Evolutionary conservation across 2,888 invertebrate genomes (phyloP).

Genomic region (Habroteleia sp.): DNA sequence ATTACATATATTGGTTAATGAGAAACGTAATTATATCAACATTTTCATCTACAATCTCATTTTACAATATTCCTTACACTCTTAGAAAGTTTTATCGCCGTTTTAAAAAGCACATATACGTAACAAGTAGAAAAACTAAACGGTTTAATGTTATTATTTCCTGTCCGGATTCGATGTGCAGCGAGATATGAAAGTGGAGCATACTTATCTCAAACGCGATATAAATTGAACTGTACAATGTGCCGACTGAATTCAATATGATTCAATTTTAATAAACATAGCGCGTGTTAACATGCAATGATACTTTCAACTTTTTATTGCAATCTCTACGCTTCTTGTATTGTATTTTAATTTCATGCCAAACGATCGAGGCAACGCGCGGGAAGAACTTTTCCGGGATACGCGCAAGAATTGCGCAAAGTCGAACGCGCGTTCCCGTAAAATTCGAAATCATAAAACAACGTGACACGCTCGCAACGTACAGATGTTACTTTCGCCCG

Average conservation of each 20-base stretch:
- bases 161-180: neutral
- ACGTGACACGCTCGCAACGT: conserved; percentile 23
- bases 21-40: no score
- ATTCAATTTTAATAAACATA: conserved; percentile 24
- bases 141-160: conserved; percentile 12
- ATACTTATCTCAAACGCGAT: conserved; percentile 3
- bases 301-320: conserved; percentile 32
- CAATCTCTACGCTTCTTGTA: conserved; percentile 1
- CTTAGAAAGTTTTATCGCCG: no score
- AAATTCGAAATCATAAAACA: conserved; percentile 41
- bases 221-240: neutral
- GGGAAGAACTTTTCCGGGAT: conserved; percentile 11
- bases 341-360: conserved; percentile 6
- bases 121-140: conserved; percentile 4
- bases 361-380: conserved; percentile 9
- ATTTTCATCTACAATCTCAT: no score
- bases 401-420: conserved; percentile 26
- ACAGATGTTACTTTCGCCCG: conserved; percentile 48
- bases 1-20: no score
- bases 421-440: conserved; percentile 4
- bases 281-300: conserved; percentile 31
- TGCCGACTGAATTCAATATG: conserved; percentile 11
- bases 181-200: conserved; percentile 23
- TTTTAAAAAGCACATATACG: no score
- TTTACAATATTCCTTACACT: no score